Evolutionary conservation across 2,888 invertebrate genomes (phyloP), one percentile per base, ranked within the genome.

Genomic region (Dermolepida albohirtum): DNA sequence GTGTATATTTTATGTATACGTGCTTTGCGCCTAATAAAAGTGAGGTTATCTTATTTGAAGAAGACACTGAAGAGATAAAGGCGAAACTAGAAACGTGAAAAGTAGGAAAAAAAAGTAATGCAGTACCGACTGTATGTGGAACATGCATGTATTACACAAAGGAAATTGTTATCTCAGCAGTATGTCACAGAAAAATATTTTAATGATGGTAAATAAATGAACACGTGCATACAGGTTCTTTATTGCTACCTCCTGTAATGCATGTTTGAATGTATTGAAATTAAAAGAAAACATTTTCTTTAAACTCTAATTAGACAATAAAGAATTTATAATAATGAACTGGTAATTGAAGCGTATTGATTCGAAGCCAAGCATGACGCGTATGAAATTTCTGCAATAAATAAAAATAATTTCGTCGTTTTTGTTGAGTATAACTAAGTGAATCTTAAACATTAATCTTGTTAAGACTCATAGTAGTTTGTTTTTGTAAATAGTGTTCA

Each of bases 21-120:
- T n/a, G 22, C 27, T 22, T 43, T 57, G 14, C 51, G 22, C 29
- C 27, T 59, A 59, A n/a, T 59, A 16, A 47, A 44, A 27, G 59
- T 34, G 34, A 16, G 44, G 29, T 34, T 59, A 29, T 59, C 59
- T 59, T 59, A 34, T 59, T 59, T 59, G 44, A 59, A 29, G 59
- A 59, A 59, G 29, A 27, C 59, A 16, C 11, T 14, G 17, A 12
- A 12, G 8, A 59, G 59, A 59, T 59, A 47, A 59, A 59, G 47
- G 44, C 16, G 34, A 59, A 59, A 47, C 59, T 44, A 27, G 47
- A 34, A 41, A 59, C 14, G 54, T 49, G n/a, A 47, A 41, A 59
- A 40, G 54, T 22, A 17, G 11, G 22, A 22, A 5, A 49, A 10
- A 49, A 47, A 47, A 16, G 14, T 1, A 47, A 16, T 2, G 8